Percentiles rank a stretch among this genome's conserved stretches.
Evolutionary conservation across 2,113 vertebrate species (phyloP).

Genomic region (human): DNA sequence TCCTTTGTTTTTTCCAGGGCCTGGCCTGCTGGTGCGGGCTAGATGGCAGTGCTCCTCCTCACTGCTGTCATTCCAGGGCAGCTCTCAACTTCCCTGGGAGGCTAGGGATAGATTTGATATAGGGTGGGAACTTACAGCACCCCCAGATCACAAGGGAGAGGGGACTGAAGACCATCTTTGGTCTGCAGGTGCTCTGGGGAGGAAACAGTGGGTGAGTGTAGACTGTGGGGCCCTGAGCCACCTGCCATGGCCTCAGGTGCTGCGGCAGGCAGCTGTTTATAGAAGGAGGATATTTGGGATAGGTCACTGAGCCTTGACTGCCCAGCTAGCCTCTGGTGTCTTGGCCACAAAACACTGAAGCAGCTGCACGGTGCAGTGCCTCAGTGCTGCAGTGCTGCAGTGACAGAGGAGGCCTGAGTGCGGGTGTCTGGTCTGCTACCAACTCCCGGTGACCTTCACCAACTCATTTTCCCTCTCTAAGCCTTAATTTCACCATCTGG

Average conservation of each 20-base stretch:
- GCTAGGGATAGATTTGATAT: background rate
- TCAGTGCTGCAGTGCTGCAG: too few relatives aligned
- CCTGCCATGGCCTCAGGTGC: background rate
- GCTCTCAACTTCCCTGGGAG: too few relatives aligned
- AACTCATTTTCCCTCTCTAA: background rate
- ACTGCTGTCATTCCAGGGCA: too few relatives aligned
- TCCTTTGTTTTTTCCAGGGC: background rate
- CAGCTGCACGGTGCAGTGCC: background rate
- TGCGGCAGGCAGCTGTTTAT: background rate
- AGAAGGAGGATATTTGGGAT: background rate
- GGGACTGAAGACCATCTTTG: background rate
- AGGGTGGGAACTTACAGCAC: too few relatives aligned
- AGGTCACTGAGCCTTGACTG: background rate
- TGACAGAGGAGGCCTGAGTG: background rate
- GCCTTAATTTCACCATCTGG: background rate
- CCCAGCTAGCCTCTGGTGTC: background rate
- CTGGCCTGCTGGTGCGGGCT: background rate
- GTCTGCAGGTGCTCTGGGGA: background rate
- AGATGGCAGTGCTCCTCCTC: background rate
- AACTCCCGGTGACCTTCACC: background rate
- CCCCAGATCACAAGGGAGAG: background rate
- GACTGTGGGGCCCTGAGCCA: background rate
- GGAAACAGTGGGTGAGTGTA: background rate
- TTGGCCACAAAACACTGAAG: background rate
- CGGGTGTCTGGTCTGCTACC: background rate